Base-by-base conservation (phyloP, 2,113 vertebrate genomes). In the Leptosomus discolor region DNA sequence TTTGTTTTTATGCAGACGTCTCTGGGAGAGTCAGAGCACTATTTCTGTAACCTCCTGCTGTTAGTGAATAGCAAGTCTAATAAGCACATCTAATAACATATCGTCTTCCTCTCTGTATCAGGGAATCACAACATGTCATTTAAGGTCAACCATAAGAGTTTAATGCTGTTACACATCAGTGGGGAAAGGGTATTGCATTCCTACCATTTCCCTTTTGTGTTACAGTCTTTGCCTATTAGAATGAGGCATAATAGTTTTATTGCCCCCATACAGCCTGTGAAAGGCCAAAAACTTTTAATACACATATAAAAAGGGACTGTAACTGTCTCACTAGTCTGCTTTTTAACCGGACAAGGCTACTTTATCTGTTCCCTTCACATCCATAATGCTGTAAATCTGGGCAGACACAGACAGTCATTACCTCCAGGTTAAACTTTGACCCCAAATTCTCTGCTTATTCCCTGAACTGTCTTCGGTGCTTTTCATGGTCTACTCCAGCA, bases 281-380 rank as follows among this genome's bases (percentile, higher is more conserved):
- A 97, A 97, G 85, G 84, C 80, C 65, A 92, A 97, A 89, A 98
- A 93, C 81, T 87, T 97, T 96, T 95, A 97, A 96, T 45, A 95
- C 96, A 90, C 85, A 85, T 96, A 81, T 85, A 96, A 98, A 97
- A 97, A 85, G 36, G 24, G 57, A 93, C 51, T 92, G 19, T 85
- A 96, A 81, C 85, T 83, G 93, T 94, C 97, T 97, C 51, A 78
- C 46, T 88, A 87, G 86, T 78, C 96, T 85, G 39, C 74, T 95
- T 92, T 91, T 92, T 63, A 29, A 4, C 22, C 36, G 56, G 74
- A 58, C 57, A 83, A 68, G 83, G 58, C 68, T 84, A 69, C 56
- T 90, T 77, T 69, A 57, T 64, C 51, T 80, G 70, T 85, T 76
- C 39, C 46, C 61, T 41, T 91, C 75, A 60, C 43, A 54, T 85